Evolutionary conservation across 2,797 vertebrate species (phyloP), one percentile per base, ranked within the genome.

Genomic region (Psittacula echo): DNA sequence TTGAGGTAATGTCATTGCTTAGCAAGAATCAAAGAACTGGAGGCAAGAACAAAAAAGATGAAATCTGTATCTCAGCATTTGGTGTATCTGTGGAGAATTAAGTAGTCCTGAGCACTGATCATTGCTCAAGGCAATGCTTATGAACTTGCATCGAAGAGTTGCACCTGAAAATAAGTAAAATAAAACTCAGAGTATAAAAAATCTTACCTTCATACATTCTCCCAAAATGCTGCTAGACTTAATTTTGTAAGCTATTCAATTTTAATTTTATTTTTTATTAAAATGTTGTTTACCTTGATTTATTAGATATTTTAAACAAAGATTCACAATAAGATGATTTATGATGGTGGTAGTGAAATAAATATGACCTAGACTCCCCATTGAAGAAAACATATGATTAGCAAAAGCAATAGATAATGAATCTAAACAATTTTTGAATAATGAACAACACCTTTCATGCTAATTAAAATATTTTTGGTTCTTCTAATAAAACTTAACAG

Each of bases 311-410:
- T 85, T 51, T 64, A 64, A 87, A 51, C 3, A 54, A 76, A 61
- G 4, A 30, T 73, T 80, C 23, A 61, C 5, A 32, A 13, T 45
- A 62, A 39, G 26, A 23, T 2, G 75, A 10, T 1, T 10, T 66
- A 56, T 58, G 11, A 58, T 80, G 7, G 7, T 53, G 13, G 3
- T 53, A 44, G 9, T 70, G 47, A 84, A 68, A 81, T 19, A 81
- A 65, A 70, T 47, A 61, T 47, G 16, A 75, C 39, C 34, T 53
- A 13, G 19, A 54, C 15, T 90, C 8, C 15, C 1, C 4, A 44
- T 9, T 1, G 0, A 47, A 21, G 29, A 51, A 90, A 92, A 66
- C 3, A 24, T 3, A 2, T 5, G 5, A 44, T 60, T 7, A 21
- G 44, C 78, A 84, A 88, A 81, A 85, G 1, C 2, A 47, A 15